Conservation (phyloP, 2,797 vertebrate species). For the Scolopax rusticola region DNA sequence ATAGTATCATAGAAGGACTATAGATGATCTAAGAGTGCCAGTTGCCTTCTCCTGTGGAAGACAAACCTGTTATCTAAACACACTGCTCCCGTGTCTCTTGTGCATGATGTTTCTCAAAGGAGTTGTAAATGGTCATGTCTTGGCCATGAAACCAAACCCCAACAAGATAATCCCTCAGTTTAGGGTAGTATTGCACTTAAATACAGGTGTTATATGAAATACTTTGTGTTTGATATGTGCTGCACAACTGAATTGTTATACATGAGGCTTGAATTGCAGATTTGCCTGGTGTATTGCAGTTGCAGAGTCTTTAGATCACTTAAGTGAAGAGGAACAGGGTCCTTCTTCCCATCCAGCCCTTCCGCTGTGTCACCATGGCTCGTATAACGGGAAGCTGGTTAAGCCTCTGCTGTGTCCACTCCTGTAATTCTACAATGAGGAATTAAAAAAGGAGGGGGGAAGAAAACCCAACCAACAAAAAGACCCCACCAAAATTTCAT, state of each 20-base stretch:
- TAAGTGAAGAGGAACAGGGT: neutral
- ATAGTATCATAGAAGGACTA: accelerated
- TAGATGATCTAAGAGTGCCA: neutral
- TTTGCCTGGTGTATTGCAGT: neutral
- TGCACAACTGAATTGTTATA: neutral
- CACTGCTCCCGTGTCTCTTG: accelerated
- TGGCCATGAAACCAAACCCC: neutral
- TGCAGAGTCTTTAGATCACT: neutral
- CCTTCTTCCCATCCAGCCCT: neutral
- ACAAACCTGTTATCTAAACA: neutral
- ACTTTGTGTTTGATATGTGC: neutral
- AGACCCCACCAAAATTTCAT: neutral
- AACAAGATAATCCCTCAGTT: neutral
- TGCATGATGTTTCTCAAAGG: neutral
- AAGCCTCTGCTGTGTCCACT: neutral
- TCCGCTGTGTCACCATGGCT: neutral
- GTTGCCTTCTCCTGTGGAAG: neutral
- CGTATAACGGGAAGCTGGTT: neutral
- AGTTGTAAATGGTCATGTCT: neutral
- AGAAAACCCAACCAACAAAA: too few relatives aligned
- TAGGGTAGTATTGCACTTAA: neutral
- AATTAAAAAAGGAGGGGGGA: too few relatives aligned
- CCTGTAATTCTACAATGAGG: neutral
- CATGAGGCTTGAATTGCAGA: neutral
- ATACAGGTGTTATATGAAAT: neutral